Base-by-base conservation (phyloP, 2,888 invertebrate genomes). In the Ryuthela nishihirai region DNA sequence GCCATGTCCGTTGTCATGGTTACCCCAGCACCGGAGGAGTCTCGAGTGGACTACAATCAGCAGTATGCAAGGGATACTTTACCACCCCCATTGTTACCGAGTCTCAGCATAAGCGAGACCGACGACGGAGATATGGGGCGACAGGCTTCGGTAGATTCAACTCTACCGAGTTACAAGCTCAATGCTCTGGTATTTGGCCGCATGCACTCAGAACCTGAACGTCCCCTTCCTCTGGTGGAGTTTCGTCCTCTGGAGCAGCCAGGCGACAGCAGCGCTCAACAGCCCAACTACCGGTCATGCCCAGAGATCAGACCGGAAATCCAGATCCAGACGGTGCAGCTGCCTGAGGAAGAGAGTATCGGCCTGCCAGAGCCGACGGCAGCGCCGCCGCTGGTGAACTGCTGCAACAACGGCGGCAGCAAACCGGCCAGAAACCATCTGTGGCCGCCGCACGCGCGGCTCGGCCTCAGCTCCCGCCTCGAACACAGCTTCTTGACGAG, bases 401-500 rank as follows among this genome's bases (percentile, higher is more conserved):
- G 32, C 23, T 40, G 40, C 39, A 50, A 20, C 32, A 32, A 12
- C 25, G n/a, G 24, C 20, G 58, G 55, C 34, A 61, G 62, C 49
- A 54, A 64, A 5, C 40, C 58, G n/a, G 42, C 62, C 15, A 69
- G 81, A 81, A 74, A 79, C 80, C 65, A 85, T 77, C 74, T 83
- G 77, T 67, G 66, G 67, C 77, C 83, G 72, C 80, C 84, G 67
- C 83, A 84, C 70, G 74, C 79, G 81, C 59, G 78, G 77, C 65
- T 74, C 79, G 58, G 79, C 54, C 54, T 60, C 40, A 48, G 62
- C 55, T 62, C 65, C 17, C 65, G 64, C 17, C 58, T 65, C 34
- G 65, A 67, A 45, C 67, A 67, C 52, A 61, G 56, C 34, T 67
- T 66, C 38, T 67, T 90, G 75, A 87, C 87, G 72, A 83, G 90